phyloP scores from a whole-genome alignment of 1,140 invertebrate species.

The Caenorhabditis inopinata region DNA sequence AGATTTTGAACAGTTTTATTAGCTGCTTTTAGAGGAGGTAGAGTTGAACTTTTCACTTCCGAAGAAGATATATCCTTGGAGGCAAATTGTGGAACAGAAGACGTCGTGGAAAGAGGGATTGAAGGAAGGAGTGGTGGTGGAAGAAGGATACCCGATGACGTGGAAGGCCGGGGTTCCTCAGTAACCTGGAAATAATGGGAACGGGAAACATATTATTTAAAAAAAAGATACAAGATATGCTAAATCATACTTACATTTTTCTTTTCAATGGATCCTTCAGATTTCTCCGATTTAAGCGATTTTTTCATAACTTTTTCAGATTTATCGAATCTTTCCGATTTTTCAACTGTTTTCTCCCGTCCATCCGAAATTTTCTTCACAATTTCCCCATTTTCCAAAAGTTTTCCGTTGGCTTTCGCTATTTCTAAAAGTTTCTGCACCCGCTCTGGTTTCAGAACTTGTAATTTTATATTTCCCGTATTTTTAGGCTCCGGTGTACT shows the following conservation, averaged over 20 bases:
- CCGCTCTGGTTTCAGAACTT: neutral
- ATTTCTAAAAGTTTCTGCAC: neutral
- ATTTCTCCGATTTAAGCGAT: neutral
- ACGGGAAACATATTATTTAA: too few relatives aligned
- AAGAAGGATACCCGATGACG: neutral
- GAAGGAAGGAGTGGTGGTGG: neutral
- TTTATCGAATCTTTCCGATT: neutral
- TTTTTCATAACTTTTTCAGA: neutral
- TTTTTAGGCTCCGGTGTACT: neutral
- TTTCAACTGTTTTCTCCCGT: neutral
- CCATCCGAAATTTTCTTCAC: neutral
- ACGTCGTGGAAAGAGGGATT: neutral
- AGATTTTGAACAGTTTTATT: conserved; percentile 4
- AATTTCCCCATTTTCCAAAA: neutral
- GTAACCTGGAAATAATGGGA: neutral
- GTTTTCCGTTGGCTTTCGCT: neutral
- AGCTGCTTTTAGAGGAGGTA: neutral
- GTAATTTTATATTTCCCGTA: neutral
- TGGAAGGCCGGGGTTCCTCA: neutral
- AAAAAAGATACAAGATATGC: too few relatives aligned
- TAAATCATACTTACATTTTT: too few relatives aligned
- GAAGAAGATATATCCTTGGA: too few relatives aligned
- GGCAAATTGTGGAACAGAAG: too few relatives aligned
- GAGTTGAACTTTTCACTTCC: neutral
- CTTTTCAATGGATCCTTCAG: neutral